Base-by-base conservation (phyloP, 2,113 vertebrate genomes). In the Hydrolagus affinis region DNA sequence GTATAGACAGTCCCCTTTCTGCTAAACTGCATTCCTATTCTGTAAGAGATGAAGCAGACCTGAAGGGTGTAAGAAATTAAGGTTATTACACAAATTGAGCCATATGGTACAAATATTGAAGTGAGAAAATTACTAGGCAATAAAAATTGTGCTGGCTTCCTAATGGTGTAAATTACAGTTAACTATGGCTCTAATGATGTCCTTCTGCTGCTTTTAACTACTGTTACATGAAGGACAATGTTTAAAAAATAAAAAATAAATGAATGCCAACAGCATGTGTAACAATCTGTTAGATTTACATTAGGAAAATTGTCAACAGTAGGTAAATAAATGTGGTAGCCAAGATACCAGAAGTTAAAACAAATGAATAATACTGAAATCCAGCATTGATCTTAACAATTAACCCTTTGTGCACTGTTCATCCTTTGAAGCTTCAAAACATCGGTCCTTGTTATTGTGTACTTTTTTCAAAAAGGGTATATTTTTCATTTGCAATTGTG, bases 101-200 rank as follows among this genome's bases (percentile, higher is more conserved):
- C 97, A 98, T 99, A 99, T 99, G 97, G 97, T 98, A 96, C 96
- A 98, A 99, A 99, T 98, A 98, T 98, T 99, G 98, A 97, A 98
- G 96, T 95, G 96, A 96, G 96, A 97, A 98, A 98, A 99, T 98
- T 99, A 97, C 97, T 96, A 98, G 96, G 96, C 97, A 98, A 98
- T 99, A 98, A 98, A 99, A 99, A 98, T 98, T 96, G 96, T 96
- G 96, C 97, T 98, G 96, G 97, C 97, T 98, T 96, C 95, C 96
- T 99, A 99, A 99, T 99, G 97, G 97, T 97, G 97, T 98, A 98
- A 99, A 99, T 99, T 98, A 98, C 96, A 98, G 96, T 97, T 98
- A 98, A 99, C 97, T 97, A 98, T 94, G 94, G 95, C 95, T 96
- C 97, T 98, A 98, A 99, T 97, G 97, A 98, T 97, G 97, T 98